Percentiles rank a stretch among this genome's conserved stretches.
These are phyloP conservation scores for Esox masquinongy DNA, from an alignment of 2,797 vertebrate genomes.

Conservation along the genomic window DNA sequence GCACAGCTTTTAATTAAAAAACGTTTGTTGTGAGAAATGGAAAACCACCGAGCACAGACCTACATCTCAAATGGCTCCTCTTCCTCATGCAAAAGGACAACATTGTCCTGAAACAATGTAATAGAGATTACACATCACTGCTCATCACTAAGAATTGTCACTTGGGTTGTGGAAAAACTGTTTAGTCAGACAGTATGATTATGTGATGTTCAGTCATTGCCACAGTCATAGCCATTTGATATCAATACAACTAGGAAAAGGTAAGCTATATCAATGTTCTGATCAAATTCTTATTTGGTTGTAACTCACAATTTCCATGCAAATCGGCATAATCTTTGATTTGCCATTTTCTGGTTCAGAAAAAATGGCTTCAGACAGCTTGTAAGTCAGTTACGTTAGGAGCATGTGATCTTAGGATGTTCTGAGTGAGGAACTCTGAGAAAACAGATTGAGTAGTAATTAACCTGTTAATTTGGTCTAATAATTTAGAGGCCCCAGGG, in stretches of 20 bases:
- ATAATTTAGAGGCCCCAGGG: background rate
- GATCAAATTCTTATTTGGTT: background rate
- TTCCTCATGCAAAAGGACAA: background rate
- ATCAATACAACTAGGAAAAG: no score
- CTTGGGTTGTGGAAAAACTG: background rate
- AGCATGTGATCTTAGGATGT: background rate
- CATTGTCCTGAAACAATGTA: background rate
- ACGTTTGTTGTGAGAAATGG: background rate
- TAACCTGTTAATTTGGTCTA: constrained; percentile 1
- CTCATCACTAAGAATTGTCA: constrained; percentile 1
- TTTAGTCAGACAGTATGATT: background rate
- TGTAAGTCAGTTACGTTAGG: no score
- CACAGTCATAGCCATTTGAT: background rate
- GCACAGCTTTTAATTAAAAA: background rate
- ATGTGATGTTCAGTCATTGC: background rate
- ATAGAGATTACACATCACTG: background rate
- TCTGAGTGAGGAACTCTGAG: background rate
- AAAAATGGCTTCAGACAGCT: background rate
- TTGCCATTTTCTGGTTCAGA: background rate
- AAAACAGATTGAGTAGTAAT: background rate
- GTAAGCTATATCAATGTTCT: background rate
- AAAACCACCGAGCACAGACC: background rate
- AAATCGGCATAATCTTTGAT: background rate
- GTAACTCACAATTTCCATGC: background rate
- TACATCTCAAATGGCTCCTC: background rate